These are phyloP conservation scores for Progne subis DNA, from an alignment of 2,113 vertebrate species.

Conservation along the genomic window DNA sequence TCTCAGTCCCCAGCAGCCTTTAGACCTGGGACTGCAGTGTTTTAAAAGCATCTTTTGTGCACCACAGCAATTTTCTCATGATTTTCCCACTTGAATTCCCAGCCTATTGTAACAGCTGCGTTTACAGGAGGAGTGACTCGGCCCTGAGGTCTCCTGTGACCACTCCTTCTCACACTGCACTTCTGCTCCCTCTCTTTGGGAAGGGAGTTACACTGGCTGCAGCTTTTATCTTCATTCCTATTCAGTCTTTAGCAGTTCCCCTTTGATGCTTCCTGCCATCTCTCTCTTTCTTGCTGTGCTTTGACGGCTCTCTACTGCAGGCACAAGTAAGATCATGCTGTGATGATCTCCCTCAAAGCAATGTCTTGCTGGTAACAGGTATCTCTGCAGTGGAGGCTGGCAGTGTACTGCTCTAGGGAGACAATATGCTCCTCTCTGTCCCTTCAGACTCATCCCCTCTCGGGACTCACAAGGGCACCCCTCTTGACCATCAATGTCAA, in stretches of 20 bases:
- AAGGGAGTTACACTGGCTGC: slow-evolving; percentile 28
- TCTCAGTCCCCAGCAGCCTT: not conserved
- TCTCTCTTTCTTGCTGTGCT: slow-evolving; percentile 51
- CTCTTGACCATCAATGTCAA: slow-evolving; percentile 64
- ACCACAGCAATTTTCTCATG: slow-evolving; percentile 8
- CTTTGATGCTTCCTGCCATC: slow-evolving; percentile 58
- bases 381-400: not conserved
- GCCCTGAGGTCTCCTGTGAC: slow-evolving; percentile 25
- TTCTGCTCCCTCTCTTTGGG: slow-evolving; percentile 39
- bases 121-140: not conserved
- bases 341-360: slow-evolving; percentile 59
- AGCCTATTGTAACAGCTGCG: slow-evolving; percentile 18
- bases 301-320: slow-evolving; percentile 45
- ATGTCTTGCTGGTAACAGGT: slow-evolving; percentile 59
- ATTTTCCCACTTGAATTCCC: slow-evolving; percentile 36
- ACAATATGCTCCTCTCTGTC: slow-evolving; percentile 33
- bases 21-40: not conserved
- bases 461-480: slow-evolving; percentile 6
- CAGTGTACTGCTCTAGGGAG: slow-evolving; percentile 31
- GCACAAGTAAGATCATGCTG: slow-evolving; percentile 52
- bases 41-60: slow-evolving; percentile 16
- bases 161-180: slow-evolving; percentile 36
- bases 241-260: slow-evolving; percentile 35
- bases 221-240: slow-evolving; percentile 62
- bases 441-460: slow-evolving; percentile 30